Percentiles rank a stretch among this genome's conserved stretches.
phyloP scores from a whole-genome alignment of 2,113 vertebrate genomes.

The Peromyscus polionotus region DNA sequence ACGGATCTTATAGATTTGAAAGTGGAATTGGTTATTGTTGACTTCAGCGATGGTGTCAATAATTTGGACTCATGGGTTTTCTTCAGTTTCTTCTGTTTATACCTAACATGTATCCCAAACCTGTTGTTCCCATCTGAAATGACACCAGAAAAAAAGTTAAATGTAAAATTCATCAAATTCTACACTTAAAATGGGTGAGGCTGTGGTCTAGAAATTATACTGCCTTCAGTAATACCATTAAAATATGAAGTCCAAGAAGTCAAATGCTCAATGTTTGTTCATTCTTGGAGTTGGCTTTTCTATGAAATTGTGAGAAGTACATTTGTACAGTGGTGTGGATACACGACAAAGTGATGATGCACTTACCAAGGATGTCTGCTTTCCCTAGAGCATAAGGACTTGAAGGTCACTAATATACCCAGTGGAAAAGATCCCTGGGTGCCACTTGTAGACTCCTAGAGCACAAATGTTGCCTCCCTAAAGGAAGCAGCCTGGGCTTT shows the following conservation, averaged over 20 bases:
- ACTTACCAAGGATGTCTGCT: neutral
- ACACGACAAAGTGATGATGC: neutral
- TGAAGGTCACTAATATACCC: neutral
- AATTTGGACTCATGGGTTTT: constrained; percentile 74
- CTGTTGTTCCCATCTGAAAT: constrained; percentile 90
- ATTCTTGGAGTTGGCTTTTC: constrained; percentile 27
- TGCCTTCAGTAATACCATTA: neutral
- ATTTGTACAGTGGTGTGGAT: neutral
- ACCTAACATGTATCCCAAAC: constrained; percentile 70
- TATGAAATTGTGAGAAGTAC: neutral
- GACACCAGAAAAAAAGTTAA: constrained; percentile 42
- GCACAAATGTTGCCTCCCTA: constrained; percentile 17
- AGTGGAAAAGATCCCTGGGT: neutral
- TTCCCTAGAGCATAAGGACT: neutral
- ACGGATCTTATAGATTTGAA: constrained; percentile 79
- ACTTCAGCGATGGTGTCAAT: constrained; percentile 78
- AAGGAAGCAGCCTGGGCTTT: constrained; percentile 37
- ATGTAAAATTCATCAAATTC: constrained; percentile 20
- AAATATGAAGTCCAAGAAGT: constrained; percentile 18
- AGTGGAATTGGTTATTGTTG: constrained; percentile 86
- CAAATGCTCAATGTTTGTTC: neutral
- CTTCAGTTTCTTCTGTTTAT: constrained; percentile 75
- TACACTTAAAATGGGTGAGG: constrained; percentile 3
- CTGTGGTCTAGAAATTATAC: neutral
- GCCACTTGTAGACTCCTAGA: neutral